Evolutionary conservation across 2,113 vertebrate species (phyloP).

Genomic region (Brachypteracias leptosomus): DNA sequence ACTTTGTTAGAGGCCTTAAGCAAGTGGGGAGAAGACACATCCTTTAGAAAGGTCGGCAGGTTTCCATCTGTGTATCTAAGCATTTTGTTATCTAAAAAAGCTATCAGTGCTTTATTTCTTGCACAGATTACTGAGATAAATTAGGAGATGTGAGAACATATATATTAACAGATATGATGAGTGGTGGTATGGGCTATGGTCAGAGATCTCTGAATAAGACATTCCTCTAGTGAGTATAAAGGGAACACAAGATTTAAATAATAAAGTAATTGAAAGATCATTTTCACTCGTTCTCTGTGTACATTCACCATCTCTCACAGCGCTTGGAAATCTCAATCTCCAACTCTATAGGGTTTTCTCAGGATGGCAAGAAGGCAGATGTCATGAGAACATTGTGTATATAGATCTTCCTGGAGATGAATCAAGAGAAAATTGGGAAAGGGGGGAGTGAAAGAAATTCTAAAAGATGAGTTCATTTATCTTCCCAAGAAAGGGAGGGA

Average conservation of each 20-base stretch:
- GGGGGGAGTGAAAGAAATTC: neutral
- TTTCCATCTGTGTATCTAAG: neutral
- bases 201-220: neutral
- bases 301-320: neutral
- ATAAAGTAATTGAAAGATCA: neutral
- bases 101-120: neutral
- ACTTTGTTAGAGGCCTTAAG: neutral
- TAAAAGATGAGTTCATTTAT: neutral
- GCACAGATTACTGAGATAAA: neutral
- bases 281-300: neutral
- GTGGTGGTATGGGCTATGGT: fast-evolving
- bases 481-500: neutral
- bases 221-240: neutral
- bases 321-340: neutral
- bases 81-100: neutral
- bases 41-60: fast-evolving
- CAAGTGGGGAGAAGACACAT: neutral
- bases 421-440: neutral
- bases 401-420: neutral
- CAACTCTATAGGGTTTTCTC: neutral
- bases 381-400: neutral
- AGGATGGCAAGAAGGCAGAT: neutral
- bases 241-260: neutral
- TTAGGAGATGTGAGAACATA: neutral
- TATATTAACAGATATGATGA: neutral